Conservation (phyloP, 2,888 invertebrate genomes). For the Drosophila nr. medialis region DNA sequence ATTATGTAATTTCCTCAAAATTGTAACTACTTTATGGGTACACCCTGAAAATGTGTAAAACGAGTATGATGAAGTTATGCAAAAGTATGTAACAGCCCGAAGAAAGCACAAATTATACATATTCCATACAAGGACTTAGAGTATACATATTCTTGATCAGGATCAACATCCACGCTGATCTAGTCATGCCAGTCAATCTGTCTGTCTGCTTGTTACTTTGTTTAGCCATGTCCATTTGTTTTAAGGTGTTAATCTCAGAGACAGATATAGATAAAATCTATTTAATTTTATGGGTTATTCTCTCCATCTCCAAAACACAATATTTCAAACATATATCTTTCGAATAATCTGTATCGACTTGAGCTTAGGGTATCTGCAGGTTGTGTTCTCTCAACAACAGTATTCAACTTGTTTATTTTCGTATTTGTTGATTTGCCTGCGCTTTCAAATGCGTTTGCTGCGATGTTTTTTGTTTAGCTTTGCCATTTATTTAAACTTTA, state of each 20-base stretch:
- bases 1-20: constrained; percentile 76
- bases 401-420: constrained; percentile 30
- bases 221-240: no score
- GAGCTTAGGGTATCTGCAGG: background rate
- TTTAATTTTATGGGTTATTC: background rate
- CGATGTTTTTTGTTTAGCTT: constrained; percentile 57
- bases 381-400: background rate
- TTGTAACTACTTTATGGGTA: constrained; percentile 59
- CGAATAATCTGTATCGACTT: background rate
- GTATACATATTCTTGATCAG: background rate
- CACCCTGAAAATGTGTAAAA: background rate
- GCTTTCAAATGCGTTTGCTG: constrained; percentile 27
- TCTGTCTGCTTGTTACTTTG: background rate
- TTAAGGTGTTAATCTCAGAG: background rate
- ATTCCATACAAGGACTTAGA: background rate
- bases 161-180: background rate
- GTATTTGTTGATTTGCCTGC: constrained; percentile 42
- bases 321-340: background rate
- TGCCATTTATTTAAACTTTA: constrained; percentile 65
- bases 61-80: background rate
- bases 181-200: background rate
- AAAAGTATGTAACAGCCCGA: background rate
- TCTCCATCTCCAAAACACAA: background rate
- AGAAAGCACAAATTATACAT: background rate
- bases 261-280: background rate